phyloP scores from a whole-genome alignment of 2,888 invertebrate genomes.

The Eupithecia pulchellata region DNA sequence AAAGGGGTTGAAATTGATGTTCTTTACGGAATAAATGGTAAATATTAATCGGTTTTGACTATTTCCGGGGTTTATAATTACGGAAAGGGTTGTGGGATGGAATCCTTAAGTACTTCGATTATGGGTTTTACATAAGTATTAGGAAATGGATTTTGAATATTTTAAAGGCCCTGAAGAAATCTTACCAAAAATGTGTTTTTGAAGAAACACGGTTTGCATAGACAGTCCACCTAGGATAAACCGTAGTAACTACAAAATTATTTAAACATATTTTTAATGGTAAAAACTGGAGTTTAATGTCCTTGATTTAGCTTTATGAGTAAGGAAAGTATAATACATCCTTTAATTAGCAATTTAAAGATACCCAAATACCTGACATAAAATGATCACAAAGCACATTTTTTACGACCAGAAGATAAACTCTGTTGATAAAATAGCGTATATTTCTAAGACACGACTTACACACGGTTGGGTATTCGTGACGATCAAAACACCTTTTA shows the following conservation, averaged over 20 bases:
- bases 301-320: not conserved
- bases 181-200: too few relatives aligned
- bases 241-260: too few relatives aligned
- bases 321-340: not conserved
- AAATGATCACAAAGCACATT: constrained; percentile 29
- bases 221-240: too few relatives aligned
- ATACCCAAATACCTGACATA: constrained; percentile 20
- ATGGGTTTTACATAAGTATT: constrained; percentile 29
- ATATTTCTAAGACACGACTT: constrained; percentile 8
- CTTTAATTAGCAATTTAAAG: constrained; percentile 13
- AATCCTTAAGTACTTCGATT: constrained; percentile 29
- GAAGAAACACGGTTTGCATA: too few relatives aligned
- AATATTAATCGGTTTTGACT: constrained; percentile 75
- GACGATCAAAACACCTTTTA: not conserved
- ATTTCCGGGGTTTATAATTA: constrained; percentile 47
- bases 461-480: not conserved
- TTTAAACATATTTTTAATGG: not conserved
- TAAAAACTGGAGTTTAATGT: constrained; percentile 6
- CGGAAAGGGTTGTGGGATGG: constrained; percentile 33
- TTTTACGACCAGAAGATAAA: constrained; percentile 29
- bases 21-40: constrained; percentile 64
- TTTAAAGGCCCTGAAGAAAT: too few relatives aligned
- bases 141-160: not conserved
- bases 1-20: constrained; percentile 66
- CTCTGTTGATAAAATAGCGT: constrained; percentile 19